These are phyloP conservation scores for Rhinogobius similis DNA, from an alignment of 2,113 vertebrate species.

Conservation along the genomic window DNA sequence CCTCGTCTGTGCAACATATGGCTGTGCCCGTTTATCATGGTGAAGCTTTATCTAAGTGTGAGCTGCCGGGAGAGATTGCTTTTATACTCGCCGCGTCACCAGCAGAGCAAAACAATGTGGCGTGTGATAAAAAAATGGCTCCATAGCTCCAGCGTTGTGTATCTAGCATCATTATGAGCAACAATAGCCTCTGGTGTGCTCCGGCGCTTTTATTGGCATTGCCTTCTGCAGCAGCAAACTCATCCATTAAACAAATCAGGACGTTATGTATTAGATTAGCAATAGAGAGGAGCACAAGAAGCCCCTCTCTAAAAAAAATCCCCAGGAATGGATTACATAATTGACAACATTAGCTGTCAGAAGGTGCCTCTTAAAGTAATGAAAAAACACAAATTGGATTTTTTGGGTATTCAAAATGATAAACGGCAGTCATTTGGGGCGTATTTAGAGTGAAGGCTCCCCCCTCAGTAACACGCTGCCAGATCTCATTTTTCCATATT, in stretches of 20 bases:
- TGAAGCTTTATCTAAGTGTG: conserved; percentile 74
- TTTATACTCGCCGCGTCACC: conserved; percentile 62
- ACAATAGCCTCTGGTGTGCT: conserved; percentile 75
- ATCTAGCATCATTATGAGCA: conserved; percentile 79
- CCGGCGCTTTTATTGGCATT: conserved; percentile 73
- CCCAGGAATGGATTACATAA: conserved; percentile 72
- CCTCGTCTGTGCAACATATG: conserved; percentile 59
- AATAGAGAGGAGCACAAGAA: conserved; percentile 67
- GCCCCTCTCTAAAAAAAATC: conserved; percentile 70
- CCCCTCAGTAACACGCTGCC: conserved; percentile 37
- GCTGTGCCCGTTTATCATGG: conserved; percentile 62
- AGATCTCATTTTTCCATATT: conserved; percentile 66
- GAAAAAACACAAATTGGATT: conserved; percentile 71
- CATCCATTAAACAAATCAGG: conserved; percentile 82
- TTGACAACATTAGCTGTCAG: conserved; percentile 70
- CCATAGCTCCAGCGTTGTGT: conserved; percentile 75
- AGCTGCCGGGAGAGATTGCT: conserved; percentile 70
- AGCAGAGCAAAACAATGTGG: conserved; percentile 72
- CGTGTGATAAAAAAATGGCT: conserved; percentile 71
- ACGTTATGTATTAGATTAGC: conserved; percentile 80
- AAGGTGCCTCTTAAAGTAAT: conserved; percentile 65
- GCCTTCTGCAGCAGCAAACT: conserved; percentile 72
- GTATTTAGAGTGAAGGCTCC: conserved; percentile 53
- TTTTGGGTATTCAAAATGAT: conserved; percentile 68
- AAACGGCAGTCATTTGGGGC: conserved; percentile 65